Evolutionary conservation across 1,140 invertebrate species (phyloP), one percentile per base, ranked within the genome.

Genomic region (Zeugodacus cucurbitae): DNA sequence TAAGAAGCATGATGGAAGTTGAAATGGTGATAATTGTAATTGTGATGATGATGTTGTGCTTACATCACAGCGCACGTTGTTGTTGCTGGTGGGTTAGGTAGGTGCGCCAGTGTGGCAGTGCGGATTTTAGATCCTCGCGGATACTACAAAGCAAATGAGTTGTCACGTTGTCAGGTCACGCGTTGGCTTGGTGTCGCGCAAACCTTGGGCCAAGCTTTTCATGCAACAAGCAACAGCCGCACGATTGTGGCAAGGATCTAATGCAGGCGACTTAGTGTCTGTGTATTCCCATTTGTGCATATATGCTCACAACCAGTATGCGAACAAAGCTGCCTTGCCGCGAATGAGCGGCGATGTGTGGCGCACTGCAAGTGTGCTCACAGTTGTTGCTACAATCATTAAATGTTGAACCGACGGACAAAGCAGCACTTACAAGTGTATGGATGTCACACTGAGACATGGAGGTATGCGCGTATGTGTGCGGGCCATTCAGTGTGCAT

Each of bases 21-120:
- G 74, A 82, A 82, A 82, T 82, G 41, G 34, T 82, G 32, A 74
- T 74, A 74, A 74, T 74, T 74, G 70, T 74, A 41, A 74, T 41
- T 41, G 41, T 82, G 44, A 78, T n/a, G 37, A 44, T 78, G 74
- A 48, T 48, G 74, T 44, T 78, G 67, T 17, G 32, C 32, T 22
- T 74, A 74, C 34, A 74, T 41, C 32, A 32, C 32, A 74, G 34
- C 20, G 34, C 34, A 10, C 41, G 34, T 62, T 26, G 58, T 10
- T 62, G 58, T 62, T 54, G 48, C 48, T 41, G 67, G 4, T 37
- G 67, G 32, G 11, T 14, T 67, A 67, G 11, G n/a, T 67, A 32
- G 62, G 62, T 67, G n/a, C 2, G 41, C 41, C 41, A 44, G 41
- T n/a, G n/a, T 54, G 14, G 14, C 48, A 54, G 48, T 58, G 57